Base-by-base conservation (phyloP, 1,140 invertebrate genomes). In the Cryptotermes secundus region DNA sequence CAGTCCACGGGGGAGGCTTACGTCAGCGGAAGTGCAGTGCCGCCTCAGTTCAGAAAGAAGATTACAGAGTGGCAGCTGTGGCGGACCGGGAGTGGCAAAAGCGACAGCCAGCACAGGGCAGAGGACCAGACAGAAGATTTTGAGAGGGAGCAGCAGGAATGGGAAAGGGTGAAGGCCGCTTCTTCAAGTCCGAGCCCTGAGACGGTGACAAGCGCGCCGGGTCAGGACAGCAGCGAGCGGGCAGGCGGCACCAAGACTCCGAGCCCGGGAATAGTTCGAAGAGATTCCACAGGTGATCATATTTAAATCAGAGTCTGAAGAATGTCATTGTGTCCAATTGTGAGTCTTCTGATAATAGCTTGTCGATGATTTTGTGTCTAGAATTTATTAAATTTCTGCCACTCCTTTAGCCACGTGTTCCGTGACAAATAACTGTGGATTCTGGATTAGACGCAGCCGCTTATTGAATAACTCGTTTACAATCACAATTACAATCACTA, bases 51-150 rank as follows among this genome's bases (percentile, higher is more conserved):
- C 59, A 72, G 14, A n/a, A 72, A 72, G 59, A 92, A 92, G 86
- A 90, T 95, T 53, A 92, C 93, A 45, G 95, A 96, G 87, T 95
- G 94, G 93, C 94, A 95, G 85, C 90, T 94, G 19, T 94, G 93
- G 93, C 93, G 92, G 86, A 90, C 90, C 19, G 89, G 89, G 10
- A 88, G 89, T 34, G 87, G 88, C 1, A 87, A 86, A 86, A 86
- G 86, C 59, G 85, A 85, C 82, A 86, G 19, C 89, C 88, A 31
- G 90, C 91, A 83, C 86, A 90, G 22, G 14, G 80, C 26, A 45
- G 84, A 84, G 65, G 80, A 72, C 59, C 59, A 26, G 90, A 91
- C 79, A 92, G 92, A 85, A 92, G 45, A 49, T 49, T 49, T 92
- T 87, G 89, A 87, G 49, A 87, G 89, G 81, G 35, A 72, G 9